phyloP scores from a whole-genome alignment of 2,797 vertebrate genomes.

The Poecilia gillii region DNA sequence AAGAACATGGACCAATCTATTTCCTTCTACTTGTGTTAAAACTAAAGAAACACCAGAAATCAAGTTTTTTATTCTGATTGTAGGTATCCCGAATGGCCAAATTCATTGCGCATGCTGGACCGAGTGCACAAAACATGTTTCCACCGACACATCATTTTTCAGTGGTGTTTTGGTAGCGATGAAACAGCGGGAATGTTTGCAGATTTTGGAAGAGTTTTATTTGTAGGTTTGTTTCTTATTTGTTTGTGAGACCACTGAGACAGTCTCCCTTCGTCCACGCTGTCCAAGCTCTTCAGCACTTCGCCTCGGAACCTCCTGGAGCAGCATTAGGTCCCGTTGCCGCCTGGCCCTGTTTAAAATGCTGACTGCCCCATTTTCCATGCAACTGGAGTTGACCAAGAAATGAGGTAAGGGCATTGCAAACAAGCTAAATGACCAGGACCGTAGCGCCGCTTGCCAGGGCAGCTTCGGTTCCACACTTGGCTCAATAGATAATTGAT shows the following conservation, averaged over 20 bases:
- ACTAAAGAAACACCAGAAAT: background rate
- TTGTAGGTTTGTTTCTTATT: slow-evolving; percentile 17
- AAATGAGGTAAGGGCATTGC: slow-evolving; percentile 80
- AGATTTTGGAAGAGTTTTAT: slow-evolving; percentile 37
- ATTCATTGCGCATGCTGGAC: background rate
- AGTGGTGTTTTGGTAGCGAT: slow-evolving; percentile 21
- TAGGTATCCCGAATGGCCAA: background rate
- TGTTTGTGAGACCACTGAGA: background rate
- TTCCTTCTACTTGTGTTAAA: slow-evolving; percentile 4
- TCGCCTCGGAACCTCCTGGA: slow-evolving; percentile 22
- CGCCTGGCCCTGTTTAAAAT: slow-evolving; percentile 66
- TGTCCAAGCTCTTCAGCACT: background rate
- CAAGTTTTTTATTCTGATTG: slow-evolving; percentile 14
- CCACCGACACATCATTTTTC: slow-evolving; percentile 15
- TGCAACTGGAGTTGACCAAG: slow-evolving; percentile 80
- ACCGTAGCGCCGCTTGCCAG: slow-evolving; percentile 69
- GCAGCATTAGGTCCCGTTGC: slow-evolving; percentile 60
- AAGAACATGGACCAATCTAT: background rate
- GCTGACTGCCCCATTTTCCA: slow-evolving; percentile 78
- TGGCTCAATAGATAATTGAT: slow-evolving; percentile 79
- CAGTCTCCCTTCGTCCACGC: background rate
- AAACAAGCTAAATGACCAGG: slow-evolving; percentile 76
- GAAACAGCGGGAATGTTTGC: slow-evolving; percentile 31
- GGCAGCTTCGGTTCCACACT: slow-evolving; percentile 77
- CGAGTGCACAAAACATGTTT: background rate